Conservation (phyloP, 53 echinoderm and acorn worm species). For the Zoroaster sp. region DNA sequence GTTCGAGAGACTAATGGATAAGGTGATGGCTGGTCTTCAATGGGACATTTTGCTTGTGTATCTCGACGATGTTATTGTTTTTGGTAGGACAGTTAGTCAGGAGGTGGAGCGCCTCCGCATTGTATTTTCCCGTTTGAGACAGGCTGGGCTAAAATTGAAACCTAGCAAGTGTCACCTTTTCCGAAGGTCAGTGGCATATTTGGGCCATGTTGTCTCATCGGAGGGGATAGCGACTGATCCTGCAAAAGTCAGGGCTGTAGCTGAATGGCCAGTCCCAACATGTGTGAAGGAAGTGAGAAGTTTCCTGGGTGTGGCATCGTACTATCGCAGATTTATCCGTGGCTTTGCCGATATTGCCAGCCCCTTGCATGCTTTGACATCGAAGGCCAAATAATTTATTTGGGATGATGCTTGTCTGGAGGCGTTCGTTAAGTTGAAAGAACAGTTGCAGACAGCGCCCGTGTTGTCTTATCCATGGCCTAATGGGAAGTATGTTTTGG, state of each 20-base stretch:
- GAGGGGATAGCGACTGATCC: too few species aligned
- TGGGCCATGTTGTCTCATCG: too few species aligned
- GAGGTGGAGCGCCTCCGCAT: not conserved
- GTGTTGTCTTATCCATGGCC: too few species aligned
- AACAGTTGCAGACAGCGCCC: too few species aligned
- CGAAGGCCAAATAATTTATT: too few species aligned
- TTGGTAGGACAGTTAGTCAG: constrained; percentile 24
- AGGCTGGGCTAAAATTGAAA: constrained; percentile 27
- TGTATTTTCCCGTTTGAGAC: not conserved
- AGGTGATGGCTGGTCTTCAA: not conserved
- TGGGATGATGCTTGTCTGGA: too few species aligned
- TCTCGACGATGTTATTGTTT: constrained; percentile 9
- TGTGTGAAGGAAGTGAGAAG: not conserved
- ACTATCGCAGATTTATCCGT: too few species aligned
- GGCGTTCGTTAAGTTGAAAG: too few species aligned
- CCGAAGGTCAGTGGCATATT: not conserved
- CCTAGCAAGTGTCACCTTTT: constrained; percentile 17
- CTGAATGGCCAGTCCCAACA: not conserved
- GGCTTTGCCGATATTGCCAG: too few species aligned
- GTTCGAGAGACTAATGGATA: constrained; percentile 24
- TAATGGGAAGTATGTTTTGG: too few species aligned
- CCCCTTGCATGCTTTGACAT: too few species aligned
- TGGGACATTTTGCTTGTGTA: constrained; percentile 33
- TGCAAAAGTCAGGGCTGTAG: not conserved
- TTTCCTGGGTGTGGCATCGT: not conserved